Evolutionary conservation across 1,140 invertebrate genomes (phyloP).

Genomic region (Brachionus asplanchnoidis): DNA sequence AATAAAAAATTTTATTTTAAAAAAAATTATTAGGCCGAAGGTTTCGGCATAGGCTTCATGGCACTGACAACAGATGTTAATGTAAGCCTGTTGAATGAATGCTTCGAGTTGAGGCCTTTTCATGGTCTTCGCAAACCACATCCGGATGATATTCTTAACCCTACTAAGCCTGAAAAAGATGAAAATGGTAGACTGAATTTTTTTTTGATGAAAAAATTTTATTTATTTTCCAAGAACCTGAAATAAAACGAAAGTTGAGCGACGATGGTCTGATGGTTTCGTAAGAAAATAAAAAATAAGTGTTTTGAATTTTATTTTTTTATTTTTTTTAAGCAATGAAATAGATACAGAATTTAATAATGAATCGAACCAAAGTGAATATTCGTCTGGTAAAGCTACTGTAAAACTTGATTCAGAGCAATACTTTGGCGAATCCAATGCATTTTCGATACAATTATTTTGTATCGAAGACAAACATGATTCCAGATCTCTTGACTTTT

Average conservation of each 20-base stretch:
- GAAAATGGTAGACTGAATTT: not conserved
- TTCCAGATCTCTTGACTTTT: constrained; percentile 59
- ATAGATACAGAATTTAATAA: not conserved
- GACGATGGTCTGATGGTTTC: not conserved
- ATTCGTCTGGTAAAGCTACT: not conserved
- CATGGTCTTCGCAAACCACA: constrained; percentile 60
- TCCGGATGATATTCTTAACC: constrained; percentile 45
- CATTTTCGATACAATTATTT: constrained; percentile 66
- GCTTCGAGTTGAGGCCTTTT: constrained; percentile 66
- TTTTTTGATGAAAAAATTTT: not conserved
- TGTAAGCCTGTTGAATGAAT: constrained; percentile 62
- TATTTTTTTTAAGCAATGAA: not conserved
- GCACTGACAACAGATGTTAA: constrained; percentile 64
- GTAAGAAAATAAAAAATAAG: not conserved
- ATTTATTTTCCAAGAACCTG: not conserved
- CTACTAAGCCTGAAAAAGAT: constrained; percentile 42
- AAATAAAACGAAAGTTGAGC: not conserved
- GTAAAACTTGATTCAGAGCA: constrained; percentile 41
- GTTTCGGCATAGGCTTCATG: constrained; percentile 61
- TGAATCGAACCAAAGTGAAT: not conserved
- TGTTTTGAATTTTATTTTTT: not conserved
- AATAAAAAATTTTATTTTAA: not conserved
- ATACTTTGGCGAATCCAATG: constrained; percentile 54
- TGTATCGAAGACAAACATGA: constrained; percentile 64
- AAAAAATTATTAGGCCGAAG: constrained; percentile 50